Conservation (phyloP, 2,113 vertebrate genomes). For the Ciconia stormi region DNA sequence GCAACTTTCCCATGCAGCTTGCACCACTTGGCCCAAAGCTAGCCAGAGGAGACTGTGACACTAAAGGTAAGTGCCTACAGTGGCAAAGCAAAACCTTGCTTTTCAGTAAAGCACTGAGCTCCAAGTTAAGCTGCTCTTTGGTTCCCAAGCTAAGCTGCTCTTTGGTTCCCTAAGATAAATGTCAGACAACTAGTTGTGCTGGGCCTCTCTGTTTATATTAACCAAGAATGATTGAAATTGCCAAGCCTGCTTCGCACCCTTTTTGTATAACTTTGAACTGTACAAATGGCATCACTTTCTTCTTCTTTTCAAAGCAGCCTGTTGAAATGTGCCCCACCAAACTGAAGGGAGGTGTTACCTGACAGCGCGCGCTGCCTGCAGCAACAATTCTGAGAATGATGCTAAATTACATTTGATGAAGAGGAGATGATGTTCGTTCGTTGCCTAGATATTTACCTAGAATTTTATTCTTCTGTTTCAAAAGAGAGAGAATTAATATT, state of each 20-base stretch:
- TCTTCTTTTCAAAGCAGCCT: background rate
- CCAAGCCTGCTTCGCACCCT: background rate
- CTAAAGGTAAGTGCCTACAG: background rate
- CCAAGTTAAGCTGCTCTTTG: background rate
- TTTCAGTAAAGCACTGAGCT: background rate
- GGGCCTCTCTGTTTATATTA: background rate
- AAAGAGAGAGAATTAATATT: background rate
- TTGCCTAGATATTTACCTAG: background rate
- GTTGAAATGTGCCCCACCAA: background rate
- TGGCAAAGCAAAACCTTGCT: background rate
- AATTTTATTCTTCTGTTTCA: background rate
- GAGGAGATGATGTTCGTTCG: background rate
- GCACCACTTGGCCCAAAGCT: background rate
- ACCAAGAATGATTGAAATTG: background rate
- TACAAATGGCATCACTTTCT: background rate
- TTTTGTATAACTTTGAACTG: background rate
- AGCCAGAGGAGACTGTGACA: background rate
- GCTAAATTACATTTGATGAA: background rate
- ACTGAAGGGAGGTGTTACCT: background rate
- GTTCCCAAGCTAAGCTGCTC: too few species aligned
- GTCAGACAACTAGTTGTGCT: background rate
- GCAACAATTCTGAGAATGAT: background rate
- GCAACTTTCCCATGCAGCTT: background rate
- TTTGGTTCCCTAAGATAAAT: background rate
- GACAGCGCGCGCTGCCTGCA: rapidly evolving